These are phyloP conservation scores for Copidosoma floridanum DNA, from an alignment of 1,140 invertebrate species.

Conservation along the genomic window DNA sequence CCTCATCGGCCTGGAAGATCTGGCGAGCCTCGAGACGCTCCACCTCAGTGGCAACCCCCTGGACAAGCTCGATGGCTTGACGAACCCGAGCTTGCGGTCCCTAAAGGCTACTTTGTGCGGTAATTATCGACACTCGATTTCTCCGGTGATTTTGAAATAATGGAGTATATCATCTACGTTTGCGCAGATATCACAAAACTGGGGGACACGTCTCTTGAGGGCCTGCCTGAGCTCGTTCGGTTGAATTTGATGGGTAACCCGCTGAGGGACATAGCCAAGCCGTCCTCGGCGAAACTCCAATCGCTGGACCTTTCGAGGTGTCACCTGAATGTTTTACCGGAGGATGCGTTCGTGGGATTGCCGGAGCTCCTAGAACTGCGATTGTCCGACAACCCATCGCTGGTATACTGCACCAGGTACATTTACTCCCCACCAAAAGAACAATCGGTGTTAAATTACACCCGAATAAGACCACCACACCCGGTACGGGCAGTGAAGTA, in stretches of 20 bases:
- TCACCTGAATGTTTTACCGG: conserved; percentile 39
- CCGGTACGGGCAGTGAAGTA: too few species aligned
- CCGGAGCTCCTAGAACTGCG: conserved; percentile 43
- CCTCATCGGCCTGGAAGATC: conserved; percentile 29
- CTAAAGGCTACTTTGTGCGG: conserved; percentile 44
- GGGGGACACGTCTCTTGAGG: conserved; percentile 33
- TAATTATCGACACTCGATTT: too few species aligned
- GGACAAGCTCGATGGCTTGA: conserved; percentile 34
- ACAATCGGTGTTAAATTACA: too few species aligned
- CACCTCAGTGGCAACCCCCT: conserved; percentile 43
- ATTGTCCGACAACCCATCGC: conserved; percentile 42
- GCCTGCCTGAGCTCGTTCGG: conserved; percentile 36
- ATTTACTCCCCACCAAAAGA: not conserved
- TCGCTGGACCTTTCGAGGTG: conserved; percentile 49
- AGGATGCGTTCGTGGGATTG: conserved; percentile 39
- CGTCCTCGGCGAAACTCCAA: conserved; percentile 38
- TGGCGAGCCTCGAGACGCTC: conserved; percentile 37
- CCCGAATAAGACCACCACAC: too few species aligned
- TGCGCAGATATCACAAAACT: conserved; percentile 37
- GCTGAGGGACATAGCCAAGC: conserved; percentile 38
- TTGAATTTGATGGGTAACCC: conserved; percentile 45
- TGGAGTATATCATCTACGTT: not conserved
- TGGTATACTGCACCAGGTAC: conserved; percentile 45
- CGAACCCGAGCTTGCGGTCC: conserved; percentile 32
- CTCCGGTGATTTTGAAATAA: too few species aligned